A percentile compares a stretch with the other conserved stretches of the same genome.
These are phyloP conservation scores for Heliconius aoede DNA, from an alignment of 2,888 invertebrate species.

Conservation along the genomic window DNA sequence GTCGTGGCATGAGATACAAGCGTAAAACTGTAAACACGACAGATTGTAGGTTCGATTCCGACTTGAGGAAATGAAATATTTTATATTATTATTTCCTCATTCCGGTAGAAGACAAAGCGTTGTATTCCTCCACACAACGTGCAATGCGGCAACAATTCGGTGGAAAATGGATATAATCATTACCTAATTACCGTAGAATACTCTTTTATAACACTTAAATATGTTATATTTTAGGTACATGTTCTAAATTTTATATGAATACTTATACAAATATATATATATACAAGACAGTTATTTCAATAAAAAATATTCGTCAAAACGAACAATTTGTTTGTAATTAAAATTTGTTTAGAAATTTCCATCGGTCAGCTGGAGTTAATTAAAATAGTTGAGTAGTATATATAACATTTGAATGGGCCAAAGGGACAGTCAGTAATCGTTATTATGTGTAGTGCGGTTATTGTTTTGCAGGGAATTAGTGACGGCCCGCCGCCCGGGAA, in stretches of 20 bases:
- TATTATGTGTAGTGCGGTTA: slow-evolving; percentile 44
- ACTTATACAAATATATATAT: not conserved
- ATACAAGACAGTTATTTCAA: too few species aligned
- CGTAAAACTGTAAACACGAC: too few species aligned
- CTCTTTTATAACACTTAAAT: too few species aligned
- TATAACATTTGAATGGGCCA: slow-evolving; percentile 35
- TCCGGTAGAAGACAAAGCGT: not conserved
- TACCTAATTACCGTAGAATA: too few species aligned
- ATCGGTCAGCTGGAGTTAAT: slow-evolving; percentile 27
- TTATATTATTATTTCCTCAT: not conserved
- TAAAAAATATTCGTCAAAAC: too few species aligned
- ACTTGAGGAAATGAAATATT: not conserved
- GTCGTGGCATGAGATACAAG: too few species aligned
- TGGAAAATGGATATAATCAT: too few species aligned
- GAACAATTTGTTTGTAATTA: not conserved
- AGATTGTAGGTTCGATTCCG: not conserved
- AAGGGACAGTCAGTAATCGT: slow-evolving; percentile 42
- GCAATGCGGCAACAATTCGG: too few species aligned
- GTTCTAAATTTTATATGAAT: not conserved
- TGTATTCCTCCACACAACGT: too few species aligned
- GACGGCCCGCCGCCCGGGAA: slow-evolving; percentile 56
- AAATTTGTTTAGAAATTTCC: not conserved
- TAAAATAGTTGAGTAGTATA: slow-evolving; percentile 40
- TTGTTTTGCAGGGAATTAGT: slow-evolving; percentile 46
- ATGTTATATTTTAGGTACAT: not conserved